Conservation (phyloP, 2,113 vertebrate genomes). For the Cyprinodon brontotheroides region DNA sequence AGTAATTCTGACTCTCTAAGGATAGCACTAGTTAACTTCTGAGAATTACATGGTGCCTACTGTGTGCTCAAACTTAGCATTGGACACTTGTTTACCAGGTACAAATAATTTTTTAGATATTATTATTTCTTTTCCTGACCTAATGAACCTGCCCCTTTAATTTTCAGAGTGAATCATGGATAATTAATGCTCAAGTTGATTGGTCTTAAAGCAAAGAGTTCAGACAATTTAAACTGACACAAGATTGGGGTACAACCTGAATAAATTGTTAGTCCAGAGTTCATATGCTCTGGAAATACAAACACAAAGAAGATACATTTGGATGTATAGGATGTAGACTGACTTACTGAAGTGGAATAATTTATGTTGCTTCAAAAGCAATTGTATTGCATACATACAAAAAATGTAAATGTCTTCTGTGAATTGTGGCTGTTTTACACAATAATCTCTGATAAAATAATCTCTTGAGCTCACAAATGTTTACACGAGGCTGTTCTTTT, state of each 20-base stretch:
- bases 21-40: no score
- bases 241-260: neutral
- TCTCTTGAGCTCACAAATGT: slow-evolving; percentile 6
- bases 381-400: neutral
- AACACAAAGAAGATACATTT: neutral
- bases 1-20: no score
- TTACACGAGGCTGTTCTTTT: slow-evolving; percentile 19
- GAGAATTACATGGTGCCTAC: no score
- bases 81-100: neutral
- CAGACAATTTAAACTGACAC: neutral
- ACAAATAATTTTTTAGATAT: neutral
- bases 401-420: neutral
- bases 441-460: slow-evolving; percentile 35
- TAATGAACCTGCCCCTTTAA: neutral
- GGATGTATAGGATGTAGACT: neutral
- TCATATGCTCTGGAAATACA: neutral
- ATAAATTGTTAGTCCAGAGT: neutral
- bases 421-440: slow-evolving; percentile 24
- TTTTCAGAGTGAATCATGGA: neutral
- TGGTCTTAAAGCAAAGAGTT: neutral
- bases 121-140: neutral
- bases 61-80: neutral
- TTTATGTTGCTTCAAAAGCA: neutral
- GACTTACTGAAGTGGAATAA: neutral
- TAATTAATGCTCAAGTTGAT: neutral